Evolutionary conservation across 2,888 invertebrate species (phyloP), one percentile per base, ranked within the genome.

Genomic region (Acrobasis consociella): DNA sequence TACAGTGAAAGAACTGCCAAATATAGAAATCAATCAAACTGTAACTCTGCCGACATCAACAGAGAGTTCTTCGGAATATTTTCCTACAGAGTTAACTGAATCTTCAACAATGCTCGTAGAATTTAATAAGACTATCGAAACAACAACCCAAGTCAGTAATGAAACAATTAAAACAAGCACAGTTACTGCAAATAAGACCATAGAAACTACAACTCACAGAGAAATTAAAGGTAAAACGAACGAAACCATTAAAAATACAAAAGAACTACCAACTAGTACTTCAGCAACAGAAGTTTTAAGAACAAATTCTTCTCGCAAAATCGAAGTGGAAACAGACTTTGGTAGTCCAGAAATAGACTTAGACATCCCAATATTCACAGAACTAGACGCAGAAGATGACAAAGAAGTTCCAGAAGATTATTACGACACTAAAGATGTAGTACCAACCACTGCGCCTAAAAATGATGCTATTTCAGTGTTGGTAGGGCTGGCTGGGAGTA

Each of bases 401-500:
- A 70, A 73, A 5, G 85, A 89, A 3, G 84, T 90, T 0, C 88
- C 91, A 13, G 92, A 92, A 70, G 92, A 92, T 77, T 92, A 91
- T 64, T 92, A 92, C 58, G 92, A 92, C 65, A 70, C 82, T 5
- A 91, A 90, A 75, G 92, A 92, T 65, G 74, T 88, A 0, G 76
- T 91, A 0, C 87, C 91, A 1, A 92, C 91, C 0, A 80, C 87
- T 42, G 82, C 86, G 13, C 91, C 91, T 0, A 90, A 83, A 69
- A 89, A 83, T 16, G 91, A 91, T 70, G 87, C 91, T 3, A 66
- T 92, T 15, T 90, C 91, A 59, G 86, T 91, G 0, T 79, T 92
- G 50, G 89, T 91, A 62, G 92, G 92, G 0, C 74, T 93, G 9
- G 93, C 93, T 39, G 92, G 92, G 0, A 92, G 91, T 67, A 84